Evolutionary conservation across 2,113 vertebrate species (phyloP).

Genomic region (Nanorana parkeri): DNA sequence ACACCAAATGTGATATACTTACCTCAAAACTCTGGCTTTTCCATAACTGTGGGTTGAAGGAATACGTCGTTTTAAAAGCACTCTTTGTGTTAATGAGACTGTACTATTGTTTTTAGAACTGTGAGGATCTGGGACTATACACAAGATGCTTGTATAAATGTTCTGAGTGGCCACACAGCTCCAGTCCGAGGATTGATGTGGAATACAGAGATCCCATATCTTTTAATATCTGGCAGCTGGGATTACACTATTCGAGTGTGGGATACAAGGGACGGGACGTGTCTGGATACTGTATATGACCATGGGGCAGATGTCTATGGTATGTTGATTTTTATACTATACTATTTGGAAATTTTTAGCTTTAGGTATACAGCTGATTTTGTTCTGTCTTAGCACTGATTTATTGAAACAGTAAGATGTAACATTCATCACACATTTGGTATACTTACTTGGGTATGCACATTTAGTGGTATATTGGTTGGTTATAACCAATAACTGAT

Average conservation of each 20-base stretch:
- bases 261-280: slow-evolving; percentile 93
- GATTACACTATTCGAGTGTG: slow-evolving; percentile 95
- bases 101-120: slow-evolving; percentile 76
- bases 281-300: slow-evolving; percentile 90
- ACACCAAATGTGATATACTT: too few relatives aligned
- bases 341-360: too few relatives aligned
- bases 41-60: too few relatives aligned
- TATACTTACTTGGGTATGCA: too few relatives aligned
- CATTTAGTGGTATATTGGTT: too few relatives aligned
- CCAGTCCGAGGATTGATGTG: slow-evolving; percentile 95
- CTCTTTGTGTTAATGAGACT: neutral
- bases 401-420: too few relatives aligned
- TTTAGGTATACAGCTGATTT: too few relatives aligned
- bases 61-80: too few relatives aligned
- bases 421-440: too few relatives aligned
- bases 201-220: slow-evolving; percentile 95
- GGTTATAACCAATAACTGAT: too few relatives aligned
- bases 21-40: too few relatives aligned
- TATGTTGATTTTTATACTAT: slow-evolving; percentile 64
- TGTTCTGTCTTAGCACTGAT: too few relatives aligned
- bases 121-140: slow-evolving; percentile 98
- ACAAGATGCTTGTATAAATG: slow-evolving; percentile 91
- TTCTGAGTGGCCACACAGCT: slow-evolving; percentile 89
- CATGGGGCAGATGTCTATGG: slow-evolving; percentile 98
- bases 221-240: slow-evolving; percentile 96